phyloP scores from a whole-genome alignment of 2,113 vertebrate species.

The Malaclemys terrapin region DNA sequence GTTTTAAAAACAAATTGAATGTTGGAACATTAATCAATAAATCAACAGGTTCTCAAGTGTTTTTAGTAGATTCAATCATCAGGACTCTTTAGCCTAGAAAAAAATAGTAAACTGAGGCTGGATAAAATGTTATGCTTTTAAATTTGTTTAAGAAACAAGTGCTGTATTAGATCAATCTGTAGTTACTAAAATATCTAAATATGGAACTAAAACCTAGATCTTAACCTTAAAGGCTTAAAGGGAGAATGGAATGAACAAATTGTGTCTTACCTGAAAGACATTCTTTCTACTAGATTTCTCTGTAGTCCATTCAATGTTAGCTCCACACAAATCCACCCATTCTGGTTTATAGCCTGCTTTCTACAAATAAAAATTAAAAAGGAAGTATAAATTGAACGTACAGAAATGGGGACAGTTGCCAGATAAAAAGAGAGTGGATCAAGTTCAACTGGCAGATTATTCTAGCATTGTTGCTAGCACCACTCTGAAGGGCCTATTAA shows the following conservation, averaged over 20 bases:
- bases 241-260: slow-evolving; percentile 1
- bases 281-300: slow-evolving; percentile 92
- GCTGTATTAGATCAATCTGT: slow-evolving; percentile 8
- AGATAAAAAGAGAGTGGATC: slow-evolving; percentile 39
- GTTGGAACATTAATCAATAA: slow-evolving; percentile 73
- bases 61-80: slow-evolving; percentile 62
- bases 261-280: slow-evolving; percentile 87
- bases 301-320: slow-evolving; percentile 86
- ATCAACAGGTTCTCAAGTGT: slow-evolving; percentile 75
- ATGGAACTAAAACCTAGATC: slow-evolving; percentile 45
- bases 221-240: slow-evolving; percentile 18
- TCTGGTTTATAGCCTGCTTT: slow-evolving; percentile 86
- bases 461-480: neutral
- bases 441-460: neutral
- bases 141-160: neutral
- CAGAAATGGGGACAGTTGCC: neutral
- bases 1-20: slow-evolving; percentile 73
- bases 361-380: slow-evolving; percentile 68
- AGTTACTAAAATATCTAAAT: slow-evolving; percentile 33
- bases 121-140: slow-evolving; percentile 50
- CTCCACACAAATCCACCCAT: slow-evolving; percentile 86
- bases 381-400: slow-evolving; percentile 5
- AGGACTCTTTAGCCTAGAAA: slow-evolving; percentile 48
- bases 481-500: neutral
- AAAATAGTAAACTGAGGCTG: slow-evolving; percentile 52